Conservation (phyloP, 2,888 invertebrate species). For the Coelopa pilipes region DNA sequence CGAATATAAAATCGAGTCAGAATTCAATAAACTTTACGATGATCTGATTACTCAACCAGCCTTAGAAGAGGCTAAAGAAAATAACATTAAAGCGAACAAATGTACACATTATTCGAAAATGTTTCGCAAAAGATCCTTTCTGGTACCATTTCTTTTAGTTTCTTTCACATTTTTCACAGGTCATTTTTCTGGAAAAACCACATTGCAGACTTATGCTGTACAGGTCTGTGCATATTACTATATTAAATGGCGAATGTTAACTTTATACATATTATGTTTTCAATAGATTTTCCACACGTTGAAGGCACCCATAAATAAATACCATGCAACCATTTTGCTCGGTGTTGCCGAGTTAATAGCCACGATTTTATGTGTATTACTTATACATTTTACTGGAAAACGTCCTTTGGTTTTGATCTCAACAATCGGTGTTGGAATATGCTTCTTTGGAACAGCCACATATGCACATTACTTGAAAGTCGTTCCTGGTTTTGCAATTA, state of each 20-base stretch:
- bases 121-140: slow-evolving; percentile 73
- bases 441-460: slow-evolving; percentile 70
- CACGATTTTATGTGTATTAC: slow-evolving; percentile 73
- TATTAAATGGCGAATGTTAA: not conserved
- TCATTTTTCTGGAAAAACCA: slow-evolving; percentile 80
- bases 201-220: slow-evolving; percentile 80
- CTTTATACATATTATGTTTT: slow-evolving; percentile 25
- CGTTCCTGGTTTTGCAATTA: slow-evolving; percentile 64
- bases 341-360: slow-evolving; percentile 78
- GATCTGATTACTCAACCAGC: slow-evolving; percentile 60
- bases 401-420: slow-evolving; percentile 76
- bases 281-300: slow-evolving; percentile 76
- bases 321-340: slow-evolving; percentile 78
- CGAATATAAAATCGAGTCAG: slow-evolving; percentile 70
- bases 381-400: slow-evolving; percentile 80
- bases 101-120: slow-evolving; percentile 59
- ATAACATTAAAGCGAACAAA: slow-evolving; percentile 40
- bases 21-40: slow-evolving; percentile 63
- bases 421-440: slow-evolving; percentile 74
- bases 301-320: slow-evolving; percentile 79
- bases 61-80: slow-evolving; percentile 53
- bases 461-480: slow-evolving; percentile 64
- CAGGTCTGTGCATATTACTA: slow-evolving; percentile 56
- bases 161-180: slow-evolving; percentile 77
- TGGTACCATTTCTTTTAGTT: slow-evolving; percentile 76